Evolutionary conservation across 2,113 vertebrate genomes (phyloP).

Genomic region (Nothocercus julius): DNA sequence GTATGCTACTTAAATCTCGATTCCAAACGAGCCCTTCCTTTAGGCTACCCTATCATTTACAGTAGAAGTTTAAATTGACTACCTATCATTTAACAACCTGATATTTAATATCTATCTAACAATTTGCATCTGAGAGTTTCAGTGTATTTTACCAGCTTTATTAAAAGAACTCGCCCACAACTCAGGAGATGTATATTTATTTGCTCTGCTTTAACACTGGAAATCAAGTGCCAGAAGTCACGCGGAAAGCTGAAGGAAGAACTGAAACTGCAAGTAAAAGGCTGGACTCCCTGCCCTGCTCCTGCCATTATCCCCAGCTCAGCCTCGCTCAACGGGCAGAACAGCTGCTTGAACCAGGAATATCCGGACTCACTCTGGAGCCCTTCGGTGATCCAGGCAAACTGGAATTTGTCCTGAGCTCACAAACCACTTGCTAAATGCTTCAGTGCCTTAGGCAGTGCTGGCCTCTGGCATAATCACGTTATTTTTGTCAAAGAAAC

Average conservation of each 20-base stretch:
- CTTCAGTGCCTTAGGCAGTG: not conserved
- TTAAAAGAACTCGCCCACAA: not conserved
- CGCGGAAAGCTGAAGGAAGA: not conserved
- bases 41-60: not conserved
- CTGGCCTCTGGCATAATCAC: not conserved
- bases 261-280: not conserved
- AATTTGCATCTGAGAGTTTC: not conserved
- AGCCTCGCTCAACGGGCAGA: not conserved
- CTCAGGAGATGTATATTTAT: not conserved
- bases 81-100: not conserved
- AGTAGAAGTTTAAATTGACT: not conserved
- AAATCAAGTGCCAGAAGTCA: not conserved
- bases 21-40: not conserved
- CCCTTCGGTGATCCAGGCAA: not conserved
- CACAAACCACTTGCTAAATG: slow-evolving; percentile 50
- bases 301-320: not conserved
- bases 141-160: not conserved
- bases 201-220: not conserved
- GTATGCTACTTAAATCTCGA: not conserved
- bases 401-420: not conserved
- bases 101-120: not conserved
- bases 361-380: not conserved
- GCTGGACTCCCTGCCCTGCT: not conserved
- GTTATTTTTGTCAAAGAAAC: slow-evolving; percentile 21
- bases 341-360: not conserved